Conservation (phyloP, 2,888 invertebrate species). For the Mycogona germanica region DNA sequence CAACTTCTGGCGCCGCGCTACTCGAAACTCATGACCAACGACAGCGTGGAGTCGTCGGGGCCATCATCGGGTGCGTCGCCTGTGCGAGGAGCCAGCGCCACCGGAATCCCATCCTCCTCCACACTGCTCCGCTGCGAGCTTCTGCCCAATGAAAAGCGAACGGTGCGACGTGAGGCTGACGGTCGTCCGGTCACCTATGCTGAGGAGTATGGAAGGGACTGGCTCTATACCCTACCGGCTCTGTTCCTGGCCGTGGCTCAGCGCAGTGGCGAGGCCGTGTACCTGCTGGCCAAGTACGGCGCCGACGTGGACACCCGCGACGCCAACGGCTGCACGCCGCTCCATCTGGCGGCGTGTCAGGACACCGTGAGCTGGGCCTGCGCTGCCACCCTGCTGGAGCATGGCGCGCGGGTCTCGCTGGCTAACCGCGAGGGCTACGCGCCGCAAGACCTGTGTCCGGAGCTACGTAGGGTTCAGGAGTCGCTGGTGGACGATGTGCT, state of each 20-base stretch:
- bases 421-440: constrained; percentile 40
- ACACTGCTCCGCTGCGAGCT: constrained; percentile 16
- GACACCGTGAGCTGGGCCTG: constrained; percentile 43
- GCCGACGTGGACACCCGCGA: constrained; percentile 42
- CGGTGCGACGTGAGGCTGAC: constrained; percentile 20
- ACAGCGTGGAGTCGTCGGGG: constrained; percentile 27
- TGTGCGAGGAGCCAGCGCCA: no score
- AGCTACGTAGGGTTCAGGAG: constrained; percentile 40
- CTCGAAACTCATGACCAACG: constrained; percentile 25
- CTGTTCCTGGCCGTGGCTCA: constrained; percentile 44
- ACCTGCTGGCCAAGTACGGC: constrained; percentile 43
- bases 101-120: constrained; percentile 11
- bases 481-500: constrained; percentile 37
- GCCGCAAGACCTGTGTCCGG: constrained; percentile 42
- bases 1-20: constrained; percentile 21
- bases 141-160: constrained; percentile 27
- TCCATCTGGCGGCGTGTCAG: constrained; percentile 44
- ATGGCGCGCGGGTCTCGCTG: constrained; percentile 38
- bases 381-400: constrained; percentile 40
- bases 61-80: constrained; percentile 20
- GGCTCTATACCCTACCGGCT: constrained; percentile 44
- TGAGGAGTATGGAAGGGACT: constrained; percentile 39
- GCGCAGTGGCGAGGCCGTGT: constrained; percentile 41
- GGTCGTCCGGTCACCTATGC: constrained; percentile 24
- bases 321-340: constrained; percentile 43